Percentiles rank a stretch among this genome's conserved stretches.
These are phyloP conservation scores for Nettapus auritus DNA, from an alignment of 2,113 vertebrate genomes.

Conservation along the genomic window DNA sequence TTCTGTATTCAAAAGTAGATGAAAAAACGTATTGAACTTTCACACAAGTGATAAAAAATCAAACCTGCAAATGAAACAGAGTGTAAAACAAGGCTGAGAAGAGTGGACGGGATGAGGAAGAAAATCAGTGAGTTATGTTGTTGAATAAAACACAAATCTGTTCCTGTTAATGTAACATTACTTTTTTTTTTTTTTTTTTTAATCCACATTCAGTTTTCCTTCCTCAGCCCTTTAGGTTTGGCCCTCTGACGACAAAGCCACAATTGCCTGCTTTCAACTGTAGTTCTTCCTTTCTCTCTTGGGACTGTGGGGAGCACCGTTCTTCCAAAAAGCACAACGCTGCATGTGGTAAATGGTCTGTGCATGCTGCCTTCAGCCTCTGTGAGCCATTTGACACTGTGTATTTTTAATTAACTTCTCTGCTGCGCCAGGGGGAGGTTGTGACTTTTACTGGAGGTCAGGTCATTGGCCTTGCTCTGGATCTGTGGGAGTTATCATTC, in stretches of 20 bases:
- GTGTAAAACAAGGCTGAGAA: not conserved
- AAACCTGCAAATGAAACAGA: not conserved
- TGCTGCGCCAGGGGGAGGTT: not conserved
- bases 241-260: not conserved
- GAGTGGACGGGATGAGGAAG: not conserved
- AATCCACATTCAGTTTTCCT: not conserved
- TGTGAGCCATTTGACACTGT: not conserved
- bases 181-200: not conserved
- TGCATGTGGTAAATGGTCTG: not conserved
- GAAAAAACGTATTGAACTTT: rapidly evolving
- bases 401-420: not conserved
- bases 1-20: too few species aligned
- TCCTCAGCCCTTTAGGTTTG: not conserved
- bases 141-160: not conserved
- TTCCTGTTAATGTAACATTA: not conserved
- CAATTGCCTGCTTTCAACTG: not conserved
- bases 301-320: not conserved
- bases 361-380: not conserved
- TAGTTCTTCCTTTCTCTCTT: not conserved
- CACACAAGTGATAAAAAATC: not conserved
- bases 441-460: not conserved
- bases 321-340: not conserved
- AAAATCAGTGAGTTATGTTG: not conserved
- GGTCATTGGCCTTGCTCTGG: rapidly evolving
- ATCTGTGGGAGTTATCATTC: not conserved